Conservation (phyloP, 1,140 invertebrate species). For the Saccostrea echinata region DNA sequence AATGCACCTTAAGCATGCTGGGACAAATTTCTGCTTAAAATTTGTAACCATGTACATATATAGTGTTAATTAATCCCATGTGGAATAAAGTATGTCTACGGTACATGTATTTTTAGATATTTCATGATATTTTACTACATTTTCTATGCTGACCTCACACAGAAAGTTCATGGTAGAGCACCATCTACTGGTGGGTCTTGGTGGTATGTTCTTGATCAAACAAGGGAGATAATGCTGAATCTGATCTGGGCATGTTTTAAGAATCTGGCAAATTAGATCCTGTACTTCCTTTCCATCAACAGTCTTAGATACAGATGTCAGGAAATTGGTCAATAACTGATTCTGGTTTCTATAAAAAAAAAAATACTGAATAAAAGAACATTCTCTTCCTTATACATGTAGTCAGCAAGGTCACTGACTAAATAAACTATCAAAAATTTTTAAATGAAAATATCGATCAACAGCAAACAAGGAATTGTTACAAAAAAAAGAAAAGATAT, state of each 20-base stretch:
- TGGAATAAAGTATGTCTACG: background rate
- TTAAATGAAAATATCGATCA: too few species aligned
- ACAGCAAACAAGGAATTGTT: too few species aligned
- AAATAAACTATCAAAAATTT: too few species aligned
- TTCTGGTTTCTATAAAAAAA: constrained; percentile 84
- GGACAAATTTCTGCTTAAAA: too few species aligned
- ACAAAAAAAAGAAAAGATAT: too few species aligned
- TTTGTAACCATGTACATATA: too few species aligned
- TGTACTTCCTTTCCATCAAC: constrained; percentile 85
- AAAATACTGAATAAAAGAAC: constrained; percentile 80
- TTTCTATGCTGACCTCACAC: constrained; percentile 46
- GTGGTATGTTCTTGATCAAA: constrained; percentile 83
- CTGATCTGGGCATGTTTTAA: constrained; percentile 87
- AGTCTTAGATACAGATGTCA: constrained; percentile 83
- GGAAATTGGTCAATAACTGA: constrained; percentile 84
- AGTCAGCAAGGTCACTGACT: too few species aligned
- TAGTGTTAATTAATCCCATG: too few species aligned
- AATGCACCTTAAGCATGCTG: too few species aligned
- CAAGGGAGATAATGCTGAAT: constrained; percentile 84
- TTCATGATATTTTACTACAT: too few species aligned
- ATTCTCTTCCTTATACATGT: too few species aligned
- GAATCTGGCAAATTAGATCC: constrained; percentile 85
- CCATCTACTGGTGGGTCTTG: constrained; percentile 58
- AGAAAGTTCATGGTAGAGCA: constrained; percentile 57
- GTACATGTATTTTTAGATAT: background rate